These are phyloP conservation scores for Spatulosminthurus flaviceps DNA, from an alignment of 2,888 invertebrate species.

Conservation along the genomic window DNA sequence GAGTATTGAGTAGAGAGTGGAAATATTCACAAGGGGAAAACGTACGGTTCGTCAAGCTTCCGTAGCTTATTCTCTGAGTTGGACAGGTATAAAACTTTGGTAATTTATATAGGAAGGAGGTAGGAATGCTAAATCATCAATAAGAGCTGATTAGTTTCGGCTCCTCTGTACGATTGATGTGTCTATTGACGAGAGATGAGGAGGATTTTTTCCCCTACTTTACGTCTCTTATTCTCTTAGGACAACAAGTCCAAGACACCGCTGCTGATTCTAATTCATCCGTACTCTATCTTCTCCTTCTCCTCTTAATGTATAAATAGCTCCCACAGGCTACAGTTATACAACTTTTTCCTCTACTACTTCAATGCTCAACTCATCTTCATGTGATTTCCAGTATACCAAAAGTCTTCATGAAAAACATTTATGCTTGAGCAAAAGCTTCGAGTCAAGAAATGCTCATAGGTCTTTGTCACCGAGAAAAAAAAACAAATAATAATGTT, in stretches of 20 bases:
- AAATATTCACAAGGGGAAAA: not conserved
- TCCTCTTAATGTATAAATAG: conserved; percentile 38
- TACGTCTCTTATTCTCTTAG: not conserved
- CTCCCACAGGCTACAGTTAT: conserved; percentile 19
- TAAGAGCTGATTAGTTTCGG: conserved; percentile 63
- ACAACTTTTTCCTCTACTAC: not conserved
- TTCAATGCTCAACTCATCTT: not conserved
- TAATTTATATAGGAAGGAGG: conserved; percentile 36
- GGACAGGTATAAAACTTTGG: conserved; percentile 19
- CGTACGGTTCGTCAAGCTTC: conserved; percentile 3
- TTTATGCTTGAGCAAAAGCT: conserved; percentile 20
- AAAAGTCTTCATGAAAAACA: not conserved
- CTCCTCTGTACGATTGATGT: conserved; percentile 60
- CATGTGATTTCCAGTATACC: not conserved
- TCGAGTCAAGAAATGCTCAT: conserved; percentile 13
- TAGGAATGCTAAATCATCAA: conserved; percentile 63
- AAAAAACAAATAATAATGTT: not conserved
- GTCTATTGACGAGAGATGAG: conserved; percentile 57
- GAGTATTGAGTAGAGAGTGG: not conserved
- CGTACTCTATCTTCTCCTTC: too few relatives aligned
- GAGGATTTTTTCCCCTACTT: conserved; percentile 40
- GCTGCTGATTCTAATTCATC: conserved; percentile 37
- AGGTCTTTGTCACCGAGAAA: not conserved
- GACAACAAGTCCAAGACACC: conserved; percentile 23
- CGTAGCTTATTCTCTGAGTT: not conserved